Base-by-base conservation (phyloP, 2,888 invertebrate genomes). In the Mythimna pallens region DNA sequence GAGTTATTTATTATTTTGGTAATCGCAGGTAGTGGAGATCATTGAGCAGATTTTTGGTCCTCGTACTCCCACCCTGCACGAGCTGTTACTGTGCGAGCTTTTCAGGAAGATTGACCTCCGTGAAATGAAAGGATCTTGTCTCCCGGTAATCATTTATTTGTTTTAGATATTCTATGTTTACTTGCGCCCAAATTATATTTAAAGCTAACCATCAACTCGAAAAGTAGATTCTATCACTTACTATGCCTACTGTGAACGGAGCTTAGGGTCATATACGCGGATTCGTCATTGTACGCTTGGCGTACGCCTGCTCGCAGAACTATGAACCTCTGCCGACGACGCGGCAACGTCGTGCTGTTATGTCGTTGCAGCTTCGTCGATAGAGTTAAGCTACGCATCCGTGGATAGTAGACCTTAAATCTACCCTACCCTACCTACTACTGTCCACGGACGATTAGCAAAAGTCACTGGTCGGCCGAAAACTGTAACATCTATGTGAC, bases 61-160 rank as follows among this genome's bases (percentile, higher is more conserved):
- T 73, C 97, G 97, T 76, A 97, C 97, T 84, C 98, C 98, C 65
- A 97, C 97, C 69, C 96, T 99, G 55, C 98, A 98, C 90, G 98
- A 98, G 91, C 96, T 99, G 87, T 96, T 98, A 72, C 96, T 98
- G 66, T 98, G 98, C 89, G 98, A 98, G 90, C 97, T 99, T 84
- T 99, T 99, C 95, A 97, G 98, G 85, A 98, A 98, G 92, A 98
- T 99, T 80, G 98, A 98, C 93, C 97, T 99, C 80, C 97, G 98
- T 68, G 99, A 99, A 96, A 97, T 99, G 97, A 97, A 98, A 91
- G 98, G 98, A 59, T 98, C 98, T 70, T 98, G 98, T 87, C 97
- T 98, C 85, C 98, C 98, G 90, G 98, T 98, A 93, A 96, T 40
- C 14, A 20, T n/a, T 61, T 54, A 12, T 12, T n/a, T 50, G 7